phyloP scores from a whole-genome alignment of 35 echinoderm and acorn worm genomes.

The Ophioderma brevispina region DNA sequence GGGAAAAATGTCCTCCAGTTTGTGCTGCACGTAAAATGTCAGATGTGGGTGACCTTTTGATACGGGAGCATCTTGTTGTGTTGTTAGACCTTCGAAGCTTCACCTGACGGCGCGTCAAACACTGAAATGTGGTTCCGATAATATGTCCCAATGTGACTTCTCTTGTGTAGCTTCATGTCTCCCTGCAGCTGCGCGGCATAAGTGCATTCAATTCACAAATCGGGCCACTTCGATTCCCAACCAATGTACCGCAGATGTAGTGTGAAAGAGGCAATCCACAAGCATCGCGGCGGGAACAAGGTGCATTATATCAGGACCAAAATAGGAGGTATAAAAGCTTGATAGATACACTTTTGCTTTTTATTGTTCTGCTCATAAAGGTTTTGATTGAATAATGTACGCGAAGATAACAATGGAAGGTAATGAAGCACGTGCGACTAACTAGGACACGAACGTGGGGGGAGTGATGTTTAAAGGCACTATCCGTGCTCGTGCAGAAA shows the following conservation, averaged over 20 bases:
- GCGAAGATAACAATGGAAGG: not conserved
- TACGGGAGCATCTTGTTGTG: too few relatives aligned
- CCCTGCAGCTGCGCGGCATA: not conserved
- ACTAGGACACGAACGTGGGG: not conserved
- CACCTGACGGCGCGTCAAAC: not conserved
- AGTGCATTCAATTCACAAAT: conserved; percentile 9
- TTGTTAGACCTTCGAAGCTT: too few relatives aligned
- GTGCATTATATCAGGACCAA: not conserved
- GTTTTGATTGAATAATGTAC: not conserved
- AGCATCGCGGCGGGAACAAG: not conserved
- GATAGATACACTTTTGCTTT: not conserved
- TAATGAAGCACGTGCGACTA: conserved; percentile 1
- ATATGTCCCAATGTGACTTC: conserved; percentile 3
- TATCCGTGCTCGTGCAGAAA: too few relatives aligned
- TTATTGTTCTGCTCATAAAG: not conserved
- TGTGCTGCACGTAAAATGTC: too few relatives aligned
- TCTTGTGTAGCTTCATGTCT: not conserved
- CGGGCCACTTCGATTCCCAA: not conserved
- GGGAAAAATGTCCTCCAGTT: too few relatives aligned
- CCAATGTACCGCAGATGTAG: conserved; percentile 7
- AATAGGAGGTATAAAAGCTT: not conserved
- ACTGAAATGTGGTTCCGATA: not conserved
- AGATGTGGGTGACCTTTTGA: too few relatives aligned
- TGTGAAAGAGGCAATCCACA: not conserved
- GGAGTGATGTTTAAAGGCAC: too few relatives aligned